Evolutionary conservation across 2,797 vertebrate species (phyloP).

Genomic region (Sparidentex hasta): DNA sequence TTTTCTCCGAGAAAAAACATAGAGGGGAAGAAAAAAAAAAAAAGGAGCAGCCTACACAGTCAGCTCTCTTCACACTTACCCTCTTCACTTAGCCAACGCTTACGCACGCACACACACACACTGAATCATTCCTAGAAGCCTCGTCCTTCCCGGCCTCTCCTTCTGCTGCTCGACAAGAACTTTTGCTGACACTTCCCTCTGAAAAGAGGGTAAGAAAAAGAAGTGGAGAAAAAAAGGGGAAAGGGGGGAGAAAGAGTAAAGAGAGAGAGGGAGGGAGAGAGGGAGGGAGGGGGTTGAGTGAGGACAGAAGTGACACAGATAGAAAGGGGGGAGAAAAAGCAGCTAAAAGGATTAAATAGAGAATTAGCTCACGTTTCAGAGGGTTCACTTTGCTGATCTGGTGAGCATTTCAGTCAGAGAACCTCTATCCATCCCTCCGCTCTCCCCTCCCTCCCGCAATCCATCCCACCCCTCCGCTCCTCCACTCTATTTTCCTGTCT

Average conservation of each 20-base stretch:
- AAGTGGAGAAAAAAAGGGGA: slow-evolving; percentile 9
- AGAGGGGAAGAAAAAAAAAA: slow-evolving; percentile 12
- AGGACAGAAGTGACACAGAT: slow-evolving; percentile 71
- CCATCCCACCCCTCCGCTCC: slow-evolving; percentile 60
- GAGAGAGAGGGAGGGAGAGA: slow-evolving; percentile 9
- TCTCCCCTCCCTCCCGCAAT: slow-evolving; percentile 61
- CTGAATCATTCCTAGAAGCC: slow-evolving; percentile 54
- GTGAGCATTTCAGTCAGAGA: slow-evolving; percentile 81
- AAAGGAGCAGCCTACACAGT: slow-evolving; percentile 79
- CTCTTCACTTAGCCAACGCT: slow-evolving; percentile 67
- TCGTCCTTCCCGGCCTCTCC: slow-evolving; percentile 58
- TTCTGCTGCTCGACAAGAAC: slow-evolving; percentile 72
- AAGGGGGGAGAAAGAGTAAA: slow-evolving; percentile 53
- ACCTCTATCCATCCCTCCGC: slow-evolving; percentile 64
- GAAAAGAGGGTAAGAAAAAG: slow-evolving; percentile 46
- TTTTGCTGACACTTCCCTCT: slow-evolving; percentile 79
- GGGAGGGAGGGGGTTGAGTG: slow-evolving; percentile 57
- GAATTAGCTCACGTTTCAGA: slow-evolving; percentile 85
- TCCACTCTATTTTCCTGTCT: slow-evolving; percentile 78
- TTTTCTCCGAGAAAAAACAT: slow-evolving; percentile 68
- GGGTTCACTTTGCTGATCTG: slow-evolving; percentile 84
- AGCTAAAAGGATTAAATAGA: slow-evolving; percentile 86
- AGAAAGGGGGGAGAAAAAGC: slow-evolving; percentile 65
- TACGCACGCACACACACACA: slow-evolving; percentile 43
- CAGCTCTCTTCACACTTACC: slow-evolving; percentile 76